Evolutionary conservation across 1,140 invertebrate genomes (phyloP), one percentile per base, ranked within the genome.

Genomic region (Drosophila dunni): DNA sequence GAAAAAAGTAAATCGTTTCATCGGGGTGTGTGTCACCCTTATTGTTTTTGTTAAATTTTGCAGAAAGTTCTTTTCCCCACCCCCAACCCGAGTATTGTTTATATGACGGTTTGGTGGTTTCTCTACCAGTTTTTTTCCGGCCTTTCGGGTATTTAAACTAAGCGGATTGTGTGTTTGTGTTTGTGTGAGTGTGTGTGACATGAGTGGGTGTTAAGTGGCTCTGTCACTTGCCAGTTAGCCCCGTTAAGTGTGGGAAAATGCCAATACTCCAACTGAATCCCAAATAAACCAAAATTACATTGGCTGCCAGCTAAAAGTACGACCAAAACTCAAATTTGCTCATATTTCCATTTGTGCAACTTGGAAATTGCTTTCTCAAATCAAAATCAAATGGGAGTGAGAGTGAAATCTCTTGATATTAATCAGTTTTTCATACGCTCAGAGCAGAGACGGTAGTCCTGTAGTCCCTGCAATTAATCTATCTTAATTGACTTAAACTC

Each of bases 11-110:
- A 20, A 60, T 62, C 68, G 51, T 66, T 24, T 57, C 53, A 71
- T 54, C 48, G 44, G 69, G 61, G 74, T 72, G 68, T 60, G 68
- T 60, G 68, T 73, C 53, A 54, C 66, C 81, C 81, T 90, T 89
- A 85, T 89, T 89, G 84, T 85, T 89, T 89, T 89, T 89, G 84
- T 89, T 89, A 89, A 89, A 89, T 89, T 89, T 89, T 81, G 84
- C 84, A 89, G 84, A 89, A 89, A 89, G 85, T 84, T 80, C 78
- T 73, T 69, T 61, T 68, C 64, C 11, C 33, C 53, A 11, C 56
- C 45, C 45, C 36, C 40, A 46, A 33, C 11, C 11, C 48, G 38
- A 50, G 34, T 40, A 48, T 67, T 74, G 29, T 50, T n/a, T 62
- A 66, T 50, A 71, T 70, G 73, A 57, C 51, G 53, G 56, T 57